Conservation (phyloP, 2,888 invertebrate species). For the Teinopalpus imperialis region DNA sequence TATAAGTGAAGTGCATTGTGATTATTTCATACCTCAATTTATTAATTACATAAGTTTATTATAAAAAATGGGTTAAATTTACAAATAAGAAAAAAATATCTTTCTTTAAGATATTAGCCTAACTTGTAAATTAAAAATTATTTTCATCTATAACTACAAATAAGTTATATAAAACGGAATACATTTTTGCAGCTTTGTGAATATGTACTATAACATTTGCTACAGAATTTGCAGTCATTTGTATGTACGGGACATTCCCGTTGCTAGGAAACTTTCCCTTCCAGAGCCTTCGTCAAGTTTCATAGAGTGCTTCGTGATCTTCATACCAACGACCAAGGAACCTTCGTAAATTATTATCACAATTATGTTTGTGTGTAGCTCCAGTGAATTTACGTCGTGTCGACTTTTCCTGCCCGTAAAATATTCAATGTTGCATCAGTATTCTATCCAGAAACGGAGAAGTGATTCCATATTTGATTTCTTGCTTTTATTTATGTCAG, state of each 20-base stretch:
- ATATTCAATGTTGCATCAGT: slow-evolving; percentile 20
- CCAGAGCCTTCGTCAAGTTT: slow-evolving; percentile 76
- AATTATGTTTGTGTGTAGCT: slow-evolving; percentile 28
- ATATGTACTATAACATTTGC: slow-evolving; percentile 14
- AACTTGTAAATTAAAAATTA: no score
- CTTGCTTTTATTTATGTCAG: slow-evolving; percentile 3
- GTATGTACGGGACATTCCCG: slow-evolving; percentile 61
- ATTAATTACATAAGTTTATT: no score
- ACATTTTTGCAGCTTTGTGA: slow-evolving; percentile 9
- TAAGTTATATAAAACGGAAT: no score
- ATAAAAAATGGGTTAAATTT: no score
- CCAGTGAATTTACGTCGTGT: slow-evolving; percentile 27
- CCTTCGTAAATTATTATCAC: slow-evolving; percentile 36
- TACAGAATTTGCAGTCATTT: slow-evolving; percentile 50
- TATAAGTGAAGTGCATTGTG: no score
- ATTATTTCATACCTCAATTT: no score
- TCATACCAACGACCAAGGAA: slow-evolving; percentile 51
- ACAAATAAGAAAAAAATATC: no score
- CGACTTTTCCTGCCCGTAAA: slow-evolving; percentile 24
- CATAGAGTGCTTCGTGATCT: slow-evolving; percentile 71
- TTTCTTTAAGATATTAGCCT: no score
- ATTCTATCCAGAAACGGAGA: slow-evolving; percentile 6
- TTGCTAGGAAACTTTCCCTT: slow-evolving; percentile 62
- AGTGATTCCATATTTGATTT: slow-evolving; percentile 23
- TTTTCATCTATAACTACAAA: no score